phyloP scores from a whole-genome alignment of 2,797 vertebrate species.

The Taenioides sp. region DNA sequence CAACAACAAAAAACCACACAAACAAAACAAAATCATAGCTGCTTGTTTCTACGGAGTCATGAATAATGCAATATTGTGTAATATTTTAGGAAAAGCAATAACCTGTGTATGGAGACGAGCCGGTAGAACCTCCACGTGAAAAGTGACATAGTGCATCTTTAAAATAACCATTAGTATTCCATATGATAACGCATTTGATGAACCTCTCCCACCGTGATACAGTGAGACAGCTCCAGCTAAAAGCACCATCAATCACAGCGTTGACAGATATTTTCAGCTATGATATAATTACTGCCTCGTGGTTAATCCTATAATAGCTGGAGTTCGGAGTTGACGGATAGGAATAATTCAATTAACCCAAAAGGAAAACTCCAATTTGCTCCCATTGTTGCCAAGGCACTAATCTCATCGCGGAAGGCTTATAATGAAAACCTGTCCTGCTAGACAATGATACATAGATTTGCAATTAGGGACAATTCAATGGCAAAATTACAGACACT shows the following conservation, averaged over 20 bases:
- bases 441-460: conserved; percentile 38
- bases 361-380: conserved; percentile 40
- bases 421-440: conserved; percentile 19
- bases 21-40: too few species aligned
- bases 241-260: not conserved
- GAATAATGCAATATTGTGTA: too few species aligned
- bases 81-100: too few species aligned
- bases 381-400: conserved; percentile 27
- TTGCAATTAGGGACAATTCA: conserved; percentile 41
- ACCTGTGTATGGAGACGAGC: too few species aligned
- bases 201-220: not conserved
- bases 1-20: too few species aligned
- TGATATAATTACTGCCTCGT: conserved; percentile 9
- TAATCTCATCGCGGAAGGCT: conserved; percentile 36
- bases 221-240: not conserved
- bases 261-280: not conserved
- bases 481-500: conserved; percentile 28
- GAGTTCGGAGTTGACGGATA: conserved; percentile 10
- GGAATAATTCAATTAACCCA: conserved; percentile 26
- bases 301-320: conserved; percentile 23
- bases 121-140: too few species aligned
- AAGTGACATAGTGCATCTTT: too few species aligned
- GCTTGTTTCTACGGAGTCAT: too few species aligned
- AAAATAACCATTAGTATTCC: not conserved
- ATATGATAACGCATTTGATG: not conserved